These are phyloP conservation scores for Cheumatopsyche charites DNA, from an alignment of 1,140 invertebrate species.

Conservation along the genomic window DNA sequence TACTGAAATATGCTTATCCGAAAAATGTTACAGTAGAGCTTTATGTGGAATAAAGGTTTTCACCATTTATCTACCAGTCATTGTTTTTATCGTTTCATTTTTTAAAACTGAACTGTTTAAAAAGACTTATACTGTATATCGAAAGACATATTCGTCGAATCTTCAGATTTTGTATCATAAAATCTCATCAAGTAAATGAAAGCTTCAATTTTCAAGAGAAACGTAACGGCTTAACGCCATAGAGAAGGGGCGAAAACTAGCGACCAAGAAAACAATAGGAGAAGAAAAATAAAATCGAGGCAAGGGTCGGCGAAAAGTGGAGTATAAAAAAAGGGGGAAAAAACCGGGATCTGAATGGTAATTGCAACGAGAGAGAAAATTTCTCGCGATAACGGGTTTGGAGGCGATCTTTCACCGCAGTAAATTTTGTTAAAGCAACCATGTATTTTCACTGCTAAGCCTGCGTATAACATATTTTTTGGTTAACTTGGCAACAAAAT, in stretches of 20 bases:
- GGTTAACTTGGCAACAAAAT: too few relatives aligned
- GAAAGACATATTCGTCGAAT: constrained; percentile 1
- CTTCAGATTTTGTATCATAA: background rate
- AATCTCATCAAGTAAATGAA: background rate
- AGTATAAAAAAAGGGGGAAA: background rate
- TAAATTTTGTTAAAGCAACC: too few relatives aligned
- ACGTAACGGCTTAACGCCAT: background rate
- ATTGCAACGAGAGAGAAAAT: constrained; percentile 16
- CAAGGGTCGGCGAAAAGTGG: too few relatives aligned
- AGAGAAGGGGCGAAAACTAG: background rate
- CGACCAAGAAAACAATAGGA: background rate
- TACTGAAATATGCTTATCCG: too few relatives aligned
- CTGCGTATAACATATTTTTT: too few relatives aligned
- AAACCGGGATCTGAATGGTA: constrained; percentile 12
- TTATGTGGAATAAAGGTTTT: background rate
- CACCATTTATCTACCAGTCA: constrained; percentile 3
- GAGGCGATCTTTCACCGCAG: too few relatives aligned
- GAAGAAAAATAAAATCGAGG: background rate
- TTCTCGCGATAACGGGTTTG: background rate
- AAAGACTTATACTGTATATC: background rate
- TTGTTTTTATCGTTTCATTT: background rate
- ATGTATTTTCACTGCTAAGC: too few relatives aligned
- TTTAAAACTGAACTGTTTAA: too few relatives aligned
- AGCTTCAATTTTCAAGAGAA: constrained; percentile 2
- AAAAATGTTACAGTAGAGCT: too few relatives aligned